Conservation (phyloP, 2,888 invertebrate genomes). For the Embidobia sp. region DNA sequence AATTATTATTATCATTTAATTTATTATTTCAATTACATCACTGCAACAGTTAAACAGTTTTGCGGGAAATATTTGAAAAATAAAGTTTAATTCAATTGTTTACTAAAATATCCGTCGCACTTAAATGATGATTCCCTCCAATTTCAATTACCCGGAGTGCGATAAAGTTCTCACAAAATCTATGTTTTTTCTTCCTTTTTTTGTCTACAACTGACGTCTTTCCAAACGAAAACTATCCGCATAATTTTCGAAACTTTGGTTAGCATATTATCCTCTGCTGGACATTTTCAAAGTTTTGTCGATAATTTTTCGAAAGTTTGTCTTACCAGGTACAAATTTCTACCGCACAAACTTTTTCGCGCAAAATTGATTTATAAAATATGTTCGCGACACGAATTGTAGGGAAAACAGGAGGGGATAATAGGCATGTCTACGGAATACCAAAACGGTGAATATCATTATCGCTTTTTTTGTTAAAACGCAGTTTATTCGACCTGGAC, state of each 20-base stretch:
- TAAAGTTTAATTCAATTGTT: too few relatives aligned
- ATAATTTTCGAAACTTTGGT: conserved; percentile 20
- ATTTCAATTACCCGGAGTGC: neutral
- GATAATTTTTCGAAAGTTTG: conserved; percentile 23
- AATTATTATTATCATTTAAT: too few relatives aligned
- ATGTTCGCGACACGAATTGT: neutral
- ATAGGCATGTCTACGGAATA: too few relatives aligned
- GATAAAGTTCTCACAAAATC: neutral
- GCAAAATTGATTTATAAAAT: conserved; percentile 21
- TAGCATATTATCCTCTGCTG: conserved; percentile 9
- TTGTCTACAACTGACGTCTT: too few relatives aligned
- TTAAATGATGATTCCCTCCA: too few relatives aligned
- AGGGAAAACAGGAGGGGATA: neutral
- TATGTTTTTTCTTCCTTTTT: neutral
- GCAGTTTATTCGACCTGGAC: too few relatives aligned
- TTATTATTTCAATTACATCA: too few relatives aligned
- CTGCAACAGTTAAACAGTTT: too few relatives aligned
- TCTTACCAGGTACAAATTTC: neutral
- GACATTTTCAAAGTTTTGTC: conserved; percentile 11
- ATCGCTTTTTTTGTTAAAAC: too few relatives aligned
- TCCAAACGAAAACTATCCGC: conserved; percentile 5
- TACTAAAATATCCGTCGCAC: too few relatives aligned
- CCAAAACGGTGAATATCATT: too few relatives aligned
- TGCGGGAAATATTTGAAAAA: too few relatives aligned
- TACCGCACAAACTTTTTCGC: conserved; percentile 3